Conservation (phyloP, 92 coral and sea anemone species). For the Epizoanthus illoricatus region DNA sequence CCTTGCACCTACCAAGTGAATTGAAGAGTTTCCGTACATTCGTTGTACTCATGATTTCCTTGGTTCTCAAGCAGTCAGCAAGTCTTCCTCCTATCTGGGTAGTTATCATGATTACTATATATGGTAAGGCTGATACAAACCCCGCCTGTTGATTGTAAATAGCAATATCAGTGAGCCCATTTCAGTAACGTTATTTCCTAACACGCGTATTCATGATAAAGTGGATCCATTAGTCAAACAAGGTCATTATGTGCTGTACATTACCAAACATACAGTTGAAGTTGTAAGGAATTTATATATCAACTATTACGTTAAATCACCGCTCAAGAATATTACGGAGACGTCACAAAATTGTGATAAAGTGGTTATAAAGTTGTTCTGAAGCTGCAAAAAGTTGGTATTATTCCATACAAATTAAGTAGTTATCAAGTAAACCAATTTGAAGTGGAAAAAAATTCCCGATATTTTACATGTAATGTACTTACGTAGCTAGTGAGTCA, state of each 20-base stretch:
- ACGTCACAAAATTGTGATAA: neutral
- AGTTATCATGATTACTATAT: conserved; percentile 80
- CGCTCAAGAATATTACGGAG: too few species aligned
- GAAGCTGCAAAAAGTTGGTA: neutral
- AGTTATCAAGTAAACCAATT: neutral
- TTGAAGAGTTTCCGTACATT: conserved; percentile 82
- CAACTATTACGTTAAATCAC: too few species aligned
- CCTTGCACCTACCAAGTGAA: conserved; percentile 66
- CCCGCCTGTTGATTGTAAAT: conserved; percentile 74
- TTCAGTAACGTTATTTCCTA: neutral
- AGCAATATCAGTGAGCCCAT: neutral
- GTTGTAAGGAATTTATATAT: too few species aligned
- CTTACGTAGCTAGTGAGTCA: too few species aligned
- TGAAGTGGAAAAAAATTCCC: neutral
- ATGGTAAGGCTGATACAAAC: conserved; percentile 86
- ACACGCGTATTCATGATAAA: neutral
- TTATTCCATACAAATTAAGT: neutral
- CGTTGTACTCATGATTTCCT: conserved; percentile 61
- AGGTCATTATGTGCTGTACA: neutral
- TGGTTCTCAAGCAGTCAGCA: conserved; percentile 78
- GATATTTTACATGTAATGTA: too few species aligned
- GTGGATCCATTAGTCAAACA: neutral
- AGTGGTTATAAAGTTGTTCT: neutral
- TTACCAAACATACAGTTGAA: too few species aligned
- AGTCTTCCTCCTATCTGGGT: conserved; percentile 79